Percentiles rank a stretch among this genome's conserved stretches.
Conservation (phyloP, 2,113 vertebrate species). For the Tenrec ecaudatus region DNA sequence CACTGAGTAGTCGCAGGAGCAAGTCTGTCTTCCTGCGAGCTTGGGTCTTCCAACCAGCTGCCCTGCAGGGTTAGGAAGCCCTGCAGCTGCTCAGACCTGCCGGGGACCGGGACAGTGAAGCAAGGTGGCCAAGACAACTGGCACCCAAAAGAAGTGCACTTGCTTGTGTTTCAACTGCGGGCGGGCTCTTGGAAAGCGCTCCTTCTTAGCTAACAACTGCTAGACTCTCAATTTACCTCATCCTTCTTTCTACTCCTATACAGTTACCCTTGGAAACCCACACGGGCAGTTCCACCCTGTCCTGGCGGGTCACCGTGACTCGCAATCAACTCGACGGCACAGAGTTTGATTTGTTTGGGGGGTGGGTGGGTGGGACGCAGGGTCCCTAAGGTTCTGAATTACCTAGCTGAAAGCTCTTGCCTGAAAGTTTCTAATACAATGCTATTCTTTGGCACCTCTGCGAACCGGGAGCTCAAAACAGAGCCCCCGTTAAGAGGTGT, state of each 20-base stretch:
- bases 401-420: background rate
- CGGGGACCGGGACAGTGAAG: background rate
- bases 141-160: background rate
- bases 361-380: too few species aligned
- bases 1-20: slow-evolving; percentile 49
- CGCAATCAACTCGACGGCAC: too few species aligned
- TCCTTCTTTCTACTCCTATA: background rate
- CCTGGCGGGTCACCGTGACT: too few species aligned
- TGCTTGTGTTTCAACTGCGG: background rate
- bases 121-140: background rate
- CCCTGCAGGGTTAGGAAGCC: slow-evolving; percentile 1
- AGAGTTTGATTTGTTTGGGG: too few species aligned
- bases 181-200: background rate
- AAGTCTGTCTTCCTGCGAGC: background rate
- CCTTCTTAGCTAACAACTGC: slow-evolving; percentile 26
- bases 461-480: background rate
- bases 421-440: slow-evolving; percentile 13
- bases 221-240: slow-evolving; percentile 24
- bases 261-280: too few species aligned
- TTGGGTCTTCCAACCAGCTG: slow-evolving; percentile 42
- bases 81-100: slow-evolving; percentile 21
- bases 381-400: background rate
- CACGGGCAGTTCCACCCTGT: too few species aligned
- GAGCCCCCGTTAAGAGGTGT: background rate
- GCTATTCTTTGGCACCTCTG: slow-evolving; percentile 7